Conservation (phyloP, 2,797 vertebrate species). For the Platalea minor region DNA sequence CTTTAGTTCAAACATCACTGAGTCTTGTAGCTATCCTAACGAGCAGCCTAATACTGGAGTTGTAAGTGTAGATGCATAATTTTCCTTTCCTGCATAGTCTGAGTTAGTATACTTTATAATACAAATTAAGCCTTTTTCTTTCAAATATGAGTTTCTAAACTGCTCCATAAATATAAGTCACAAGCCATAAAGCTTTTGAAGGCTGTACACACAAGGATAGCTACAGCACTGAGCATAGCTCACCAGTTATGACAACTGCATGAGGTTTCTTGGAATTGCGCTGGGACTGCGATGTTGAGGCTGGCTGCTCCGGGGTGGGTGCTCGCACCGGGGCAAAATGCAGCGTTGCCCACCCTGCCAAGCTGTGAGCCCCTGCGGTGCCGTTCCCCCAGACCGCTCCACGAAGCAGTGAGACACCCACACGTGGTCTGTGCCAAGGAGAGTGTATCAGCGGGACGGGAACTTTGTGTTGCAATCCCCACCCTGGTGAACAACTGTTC, state of each 20-base stretch:
- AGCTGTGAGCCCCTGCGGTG: not conserved
- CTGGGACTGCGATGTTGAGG: too few species aligned
- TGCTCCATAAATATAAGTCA: not conserved
- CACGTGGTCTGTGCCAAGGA: not conserved
- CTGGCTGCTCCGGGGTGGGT: not conserved
- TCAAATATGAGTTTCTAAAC: not conserved
- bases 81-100: not conserved
- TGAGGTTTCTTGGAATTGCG: not conserved
- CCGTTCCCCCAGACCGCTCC: fast-evolving
- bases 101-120: not conserved
- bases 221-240: not conserved
- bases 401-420: not conserved
- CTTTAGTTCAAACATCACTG: not conserved
- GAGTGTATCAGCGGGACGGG: fast-evolving
- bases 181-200: not conserved
- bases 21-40: not conserved
- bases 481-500: not conserved
- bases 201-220: not conserved
- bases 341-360: fast-evolving
- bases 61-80: not conserved
- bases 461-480: not conserved
- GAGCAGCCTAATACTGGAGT: not conserved
- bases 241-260: fast-evolving
- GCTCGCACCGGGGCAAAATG: not conserved
- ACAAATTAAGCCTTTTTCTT: not conserved